Evolutionary conservation across 2,888 invertebrate genomes (phyloP), one percentile per base, ranked within the genome.

Genomic region (Ochropleura leucogaster): DNA sequence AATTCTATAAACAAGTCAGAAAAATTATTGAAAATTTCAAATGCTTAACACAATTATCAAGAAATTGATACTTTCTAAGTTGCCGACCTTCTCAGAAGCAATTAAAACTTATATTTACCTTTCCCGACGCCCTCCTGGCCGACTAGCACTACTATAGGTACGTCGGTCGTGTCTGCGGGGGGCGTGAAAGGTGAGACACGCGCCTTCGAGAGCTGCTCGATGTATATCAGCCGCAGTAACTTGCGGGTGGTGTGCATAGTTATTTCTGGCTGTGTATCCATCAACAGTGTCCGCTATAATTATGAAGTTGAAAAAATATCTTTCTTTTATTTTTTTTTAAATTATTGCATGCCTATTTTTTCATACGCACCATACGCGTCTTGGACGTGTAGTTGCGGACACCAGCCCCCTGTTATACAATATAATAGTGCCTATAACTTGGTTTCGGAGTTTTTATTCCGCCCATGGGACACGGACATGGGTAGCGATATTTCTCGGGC

Each of bases 91-190:
- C 40, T 62, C 42, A 55, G 47, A 62, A 82, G 44, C 46, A 79
- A 79, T 70, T 73, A 74, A 67, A 79, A 74, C 55, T 83, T 79
- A 12, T 68, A 66, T 69, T 84, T 85, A 95, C 96, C 96, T 95
- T 96, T 96, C 4, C 96, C 96, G 59, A 94, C 91, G 20, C 92
- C 95, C 86, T 96, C 95, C 69, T 92, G 90, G 0, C 96, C 96
- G 8, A 96, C 96, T 3, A 96, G 82, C 3, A 95, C 90, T 0
- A 96, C 89, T 3, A 96, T 86, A 0, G 96, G 95, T 1, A 95
- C 90, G 60, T 95, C 95, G 0, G 89, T 92, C 44, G 93, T 94
- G 79, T 96, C 96, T 0, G 95, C 96, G 0, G 96, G 94, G 0
- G 95, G 94, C 0, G 88, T 85, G 80, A 83, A 86, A 0, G 92